phyloP scores from a whole-genome alignment of 2,113 vertebrate species.

The Eleginops maclovinus region DNA sequence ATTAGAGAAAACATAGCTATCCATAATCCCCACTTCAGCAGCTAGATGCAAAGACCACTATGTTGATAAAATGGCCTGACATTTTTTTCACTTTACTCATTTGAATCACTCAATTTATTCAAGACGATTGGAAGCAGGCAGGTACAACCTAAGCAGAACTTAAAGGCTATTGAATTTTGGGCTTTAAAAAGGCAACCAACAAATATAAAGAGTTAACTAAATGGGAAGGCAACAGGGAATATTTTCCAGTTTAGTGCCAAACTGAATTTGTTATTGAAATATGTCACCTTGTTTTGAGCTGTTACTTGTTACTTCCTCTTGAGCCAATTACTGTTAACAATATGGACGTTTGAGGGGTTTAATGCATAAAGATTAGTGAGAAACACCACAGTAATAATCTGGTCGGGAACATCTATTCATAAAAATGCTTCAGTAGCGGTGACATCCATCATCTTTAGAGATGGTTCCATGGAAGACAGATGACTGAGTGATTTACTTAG shows the following conservation, averaged over 20 bases:
- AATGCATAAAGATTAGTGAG: not conserved
- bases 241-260: not conserved
- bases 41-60: not conserved
- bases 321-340: not conserved
- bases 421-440: not conserved
- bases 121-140: not conserved
- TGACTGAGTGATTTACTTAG: not conserved
- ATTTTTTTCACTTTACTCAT: not conserved
- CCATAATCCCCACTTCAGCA: not conserved
- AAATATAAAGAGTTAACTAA: not conserved
- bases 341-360: not conserved
- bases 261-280: not conserved
- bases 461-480: not conserved
- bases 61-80: not conserved
- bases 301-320: not conserved
- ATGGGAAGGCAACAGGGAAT: not conserved
- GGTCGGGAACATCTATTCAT: not conserved
- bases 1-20: too few relatives aligned
- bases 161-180: not conserved
- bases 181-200: not conserved
- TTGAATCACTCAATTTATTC: not conserved
- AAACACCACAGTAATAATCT: not conserved
- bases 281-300: conserved; percentile 33
- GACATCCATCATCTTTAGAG: conserved; percentile 2
- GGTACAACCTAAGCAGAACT: not conserved